These are phyloP conservation scores for Leptinotarsa texana DNA, from an alignment of 1,140 invertebrate genomes.

Conservation along the genomic window DNA sequence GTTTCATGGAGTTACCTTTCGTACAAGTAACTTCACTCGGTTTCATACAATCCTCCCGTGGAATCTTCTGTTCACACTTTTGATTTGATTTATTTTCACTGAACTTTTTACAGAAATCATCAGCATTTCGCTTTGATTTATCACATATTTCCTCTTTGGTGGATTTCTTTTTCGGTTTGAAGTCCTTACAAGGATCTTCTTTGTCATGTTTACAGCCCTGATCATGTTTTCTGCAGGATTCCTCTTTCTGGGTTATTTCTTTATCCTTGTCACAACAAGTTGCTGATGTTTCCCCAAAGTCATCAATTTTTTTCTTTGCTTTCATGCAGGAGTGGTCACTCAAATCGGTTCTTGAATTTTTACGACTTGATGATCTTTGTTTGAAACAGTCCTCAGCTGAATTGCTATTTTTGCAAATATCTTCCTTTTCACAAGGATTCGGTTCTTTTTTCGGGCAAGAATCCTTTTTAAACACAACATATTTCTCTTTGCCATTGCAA, in stretches of 20 bases:
- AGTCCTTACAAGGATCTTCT: constrained; percentile 34
- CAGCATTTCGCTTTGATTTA: neutral
- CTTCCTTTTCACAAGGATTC: constrained; percentile 17
- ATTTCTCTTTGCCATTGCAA: neutral
- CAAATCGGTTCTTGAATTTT: no score
- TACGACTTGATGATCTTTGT: no score
- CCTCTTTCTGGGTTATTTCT: constrained; percentile 1
- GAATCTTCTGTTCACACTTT: neutral
- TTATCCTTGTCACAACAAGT: no score
- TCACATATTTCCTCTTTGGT: constrained; percentile 23
- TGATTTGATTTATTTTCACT: neutral
- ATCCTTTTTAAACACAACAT: neutral
- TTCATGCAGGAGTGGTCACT: no score
- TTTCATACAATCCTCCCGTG: neutral
- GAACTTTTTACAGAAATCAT: constrained; percentile 31
- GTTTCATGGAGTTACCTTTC: neutral
- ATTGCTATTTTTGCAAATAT: constrained; percentile 1
- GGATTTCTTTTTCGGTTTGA: constrained; percentile 9
- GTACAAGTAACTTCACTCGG: neutral
- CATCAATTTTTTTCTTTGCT: no score
- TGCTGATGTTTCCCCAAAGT: no score
- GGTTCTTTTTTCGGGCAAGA: neutral
- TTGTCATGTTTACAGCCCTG: constrained; percentile 29
- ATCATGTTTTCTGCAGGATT: neutral
- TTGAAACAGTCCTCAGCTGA: no score